phyloP scores from a whole-genome alignment of 1,140 invertebrate genomes.

The Drosophila watanabei region DNA sequence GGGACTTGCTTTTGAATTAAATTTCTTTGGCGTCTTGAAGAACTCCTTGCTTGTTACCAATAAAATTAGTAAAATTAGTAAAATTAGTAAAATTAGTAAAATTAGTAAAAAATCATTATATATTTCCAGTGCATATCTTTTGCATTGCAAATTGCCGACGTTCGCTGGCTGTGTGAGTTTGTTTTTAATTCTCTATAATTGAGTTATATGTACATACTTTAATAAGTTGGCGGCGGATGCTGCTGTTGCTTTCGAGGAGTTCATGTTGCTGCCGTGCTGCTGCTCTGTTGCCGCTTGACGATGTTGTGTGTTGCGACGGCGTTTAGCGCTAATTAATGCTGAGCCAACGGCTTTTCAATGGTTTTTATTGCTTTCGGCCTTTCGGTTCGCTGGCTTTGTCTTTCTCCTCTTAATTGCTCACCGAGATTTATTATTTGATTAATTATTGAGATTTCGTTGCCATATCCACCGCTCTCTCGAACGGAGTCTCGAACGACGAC shows the following conservation, averaged over 20 bases:
- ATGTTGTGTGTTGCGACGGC: conserved; percentile 47
- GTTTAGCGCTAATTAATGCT: conserved; percentile 82
- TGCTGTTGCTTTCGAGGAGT: conserved; percentile 37
- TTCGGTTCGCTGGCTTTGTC: conserved; percentile 66
- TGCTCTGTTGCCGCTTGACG: conserved; percentile 34
- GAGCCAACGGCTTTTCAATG: conserved; percentile 74
- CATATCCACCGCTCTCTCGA: conserved; percentile 12
- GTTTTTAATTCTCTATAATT: conserved; percentile 83
- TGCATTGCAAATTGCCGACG: conserved; percentile 76
- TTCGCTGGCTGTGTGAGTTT: conserved; percentile 67
- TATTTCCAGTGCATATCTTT: conserved; percentile 45
- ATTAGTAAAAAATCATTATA: not conserved
- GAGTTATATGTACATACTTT: conserved; percentile 82
- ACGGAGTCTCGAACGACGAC: not conserved
- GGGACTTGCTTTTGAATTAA: too few species aligned
- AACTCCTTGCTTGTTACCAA: too few species aligned
- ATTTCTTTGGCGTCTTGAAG: too few species aligned
- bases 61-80: too few species aligned
- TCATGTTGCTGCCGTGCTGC: conserved; percentile 36
- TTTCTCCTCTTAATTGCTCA: conserved; percentile 71
- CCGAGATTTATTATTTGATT: conserved; percentile 78
- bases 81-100: too few species aligned
- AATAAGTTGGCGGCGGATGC: conserved; percentile 78
- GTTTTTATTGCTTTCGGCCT: conserved; percentile 67
- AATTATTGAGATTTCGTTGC: conserved; percentile 70